These are phyloP conservation scores for Tympanoctomys barrerae DNA, from an alignment of 2,797 vertebrate species.

Conservation along the genomic window DNA sequence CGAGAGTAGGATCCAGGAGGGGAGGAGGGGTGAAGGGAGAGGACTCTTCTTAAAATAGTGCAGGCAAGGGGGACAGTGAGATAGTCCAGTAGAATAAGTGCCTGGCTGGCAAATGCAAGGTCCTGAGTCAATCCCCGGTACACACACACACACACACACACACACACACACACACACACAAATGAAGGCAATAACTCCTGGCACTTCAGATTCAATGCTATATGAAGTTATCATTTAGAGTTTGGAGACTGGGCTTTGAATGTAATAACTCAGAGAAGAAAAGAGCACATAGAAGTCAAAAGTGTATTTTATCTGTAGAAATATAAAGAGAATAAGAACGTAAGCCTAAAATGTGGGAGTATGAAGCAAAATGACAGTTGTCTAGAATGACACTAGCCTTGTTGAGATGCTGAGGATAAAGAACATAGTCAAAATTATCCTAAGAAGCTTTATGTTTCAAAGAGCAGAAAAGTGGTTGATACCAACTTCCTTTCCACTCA, in stretches of 20 bases:
- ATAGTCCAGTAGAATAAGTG: too few species aligned
- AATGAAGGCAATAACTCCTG: neutral
- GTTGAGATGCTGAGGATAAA: neutral
- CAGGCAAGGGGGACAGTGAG: neutral
- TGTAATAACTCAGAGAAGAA: neutral
- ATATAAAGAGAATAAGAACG: neutral
- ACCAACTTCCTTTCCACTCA: neutral
- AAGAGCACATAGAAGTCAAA: neutral
- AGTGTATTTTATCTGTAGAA: neutral
- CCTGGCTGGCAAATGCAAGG: too few species aligned
- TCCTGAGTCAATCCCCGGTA: too few species aligned
- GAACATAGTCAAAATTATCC: neutral
- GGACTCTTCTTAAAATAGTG: neutral
- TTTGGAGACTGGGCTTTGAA: neutral
- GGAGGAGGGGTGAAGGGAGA: neutral
- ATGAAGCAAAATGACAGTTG: neutral
- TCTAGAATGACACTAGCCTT: neutral
- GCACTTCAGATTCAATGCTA: neutral
- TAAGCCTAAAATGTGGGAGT: neutral
- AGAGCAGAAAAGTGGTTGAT: neutral
- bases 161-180: too few species aligned
- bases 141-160: too few species aligned
- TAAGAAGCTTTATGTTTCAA: neutral
- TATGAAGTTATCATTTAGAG: neutral
- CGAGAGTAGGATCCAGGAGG: neutral